Conservation (phyloP, 2,113 vertebrate species). For the Ardeotis arabs region DNA sequence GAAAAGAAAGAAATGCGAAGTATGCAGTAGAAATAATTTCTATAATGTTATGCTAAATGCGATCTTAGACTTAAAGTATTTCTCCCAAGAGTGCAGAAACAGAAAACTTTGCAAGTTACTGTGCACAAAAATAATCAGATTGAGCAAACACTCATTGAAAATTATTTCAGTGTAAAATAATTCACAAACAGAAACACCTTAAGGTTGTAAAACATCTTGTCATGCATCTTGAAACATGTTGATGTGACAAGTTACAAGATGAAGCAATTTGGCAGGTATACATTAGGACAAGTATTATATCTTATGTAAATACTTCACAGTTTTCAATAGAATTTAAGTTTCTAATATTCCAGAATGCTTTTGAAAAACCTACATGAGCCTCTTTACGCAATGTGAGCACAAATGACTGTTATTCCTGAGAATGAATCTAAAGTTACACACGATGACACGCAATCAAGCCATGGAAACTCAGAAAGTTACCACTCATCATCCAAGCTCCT, state of each 20-base stretch:
- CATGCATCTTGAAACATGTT: constrained; percentile 26
- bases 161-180: constrained; percentile 43
- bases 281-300: constrained; percentile 8
- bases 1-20: background rate
- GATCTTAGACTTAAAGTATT: background rate
- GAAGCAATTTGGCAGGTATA: constrained; percentile 43
- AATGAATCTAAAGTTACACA: background rate
- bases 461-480: background rate
- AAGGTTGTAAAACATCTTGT: constrained; percentile 55
- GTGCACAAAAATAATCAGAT: background rate
- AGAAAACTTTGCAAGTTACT: background rate
- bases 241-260: constrained; percentile 36
- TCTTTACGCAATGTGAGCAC: background rate
- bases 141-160: background rate
- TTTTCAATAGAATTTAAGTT: background rate
- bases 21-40: background rate
- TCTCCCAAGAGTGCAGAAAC: background rate
- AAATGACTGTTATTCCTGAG: background rate
- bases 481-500: background rate
- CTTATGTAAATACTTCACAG: background rate
- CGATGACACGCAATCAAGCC: background rate
- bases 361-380: background rate
- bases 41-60: background rate
- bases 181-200: constrained; percentile 47
- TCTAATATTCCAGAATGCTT: background rate